phyloP scores from a whole-genome alignment of 2,113 vertebrate genomes.

The Cheirogaleus medius region DNA sequence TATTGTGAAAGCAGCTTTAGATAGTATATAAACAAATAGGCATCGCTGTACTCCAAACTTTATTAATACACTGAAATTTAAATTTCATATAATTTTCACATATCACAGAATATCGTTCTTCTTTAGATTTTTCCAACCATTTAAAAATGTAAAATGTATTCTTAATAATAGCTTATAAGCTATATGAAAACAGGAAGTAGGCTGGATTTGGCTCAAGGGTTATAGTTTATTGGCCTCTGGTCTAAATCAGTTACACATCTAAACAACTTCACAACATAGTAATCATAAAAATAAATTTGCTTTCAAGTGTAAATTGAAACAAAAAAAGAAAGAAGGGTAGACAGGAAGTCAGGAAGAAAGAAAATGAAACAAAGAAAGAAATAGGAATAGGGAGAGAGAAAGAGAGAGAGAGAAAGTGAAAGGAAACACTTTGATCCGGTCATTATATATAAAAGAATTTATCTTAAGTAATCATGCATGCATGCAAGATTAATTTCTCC shows the following conservation, averaged over 20 bases:
- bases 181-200: neutral
- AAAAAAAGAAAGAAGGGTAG: neutral
- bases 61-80: neutral
- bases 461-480: neutral
- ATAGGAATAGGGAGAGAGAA: too few relatives aligned
- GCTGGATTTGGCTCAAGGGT: neutral
- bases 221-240: neutral
- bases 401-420: neutral
- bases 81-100: conserved; percentile 20
- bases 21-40: neutral
- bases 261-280: neutral
- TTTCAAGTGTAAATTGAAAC: neutral
- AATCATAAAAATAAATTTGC: neutral
- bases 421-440: neutral
- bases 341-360: neutral
- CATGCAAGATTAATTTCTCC: neutral
- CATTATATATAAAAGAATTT: neutral
- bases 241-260: neutral
- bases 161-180: neutral
- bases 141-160: neutral
- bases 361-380: neutral
- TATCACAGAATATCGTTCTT: neutral
- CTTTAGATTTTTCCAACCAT: neutral
- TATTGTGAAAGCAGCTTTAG: neutral
- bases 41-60: neutral